Base-by-base conservation (phyloP, 2,113 vertebrate genomes). In the Hyperoodon ampullatus region DNA sequence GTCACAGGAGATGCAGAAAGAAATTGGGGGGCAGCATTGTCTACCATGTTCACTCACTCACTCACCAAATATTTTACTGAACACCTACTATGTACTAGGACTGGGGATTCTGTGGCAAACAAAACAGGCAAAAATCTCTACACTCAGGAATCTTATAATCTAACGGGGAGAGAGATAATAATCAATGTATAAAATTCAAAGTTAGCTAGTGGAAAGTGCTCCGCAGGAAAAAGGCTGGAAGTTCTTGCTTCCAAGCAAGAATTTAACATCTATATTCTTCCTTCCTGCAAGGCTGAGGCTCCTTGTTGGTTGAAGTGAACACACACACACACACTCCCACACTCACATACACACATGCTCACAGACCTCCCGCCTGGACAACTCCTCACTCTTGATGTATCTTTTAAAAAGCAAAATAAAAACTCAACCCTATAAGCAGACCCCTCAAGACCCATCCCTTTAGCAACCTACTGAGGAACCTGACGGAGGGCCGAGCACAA, bases 371-470 rank as follows among this genome's bases (percentile, higher is more conserved):
- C 42, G 24, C 42, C 71, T 58, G 44, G 28, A 77, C 35, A 74
- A 47, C 12, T 18, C 21, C 26, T 13, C 39, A 68, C 9, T 60
- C 26, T 55, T 53, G 74, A 87, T 4, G 4, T 10, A 70, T 14
- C 68, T 87, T 85, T 55, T 42, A 28, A 82, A 93, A 86, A 92
- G 30, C 30, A 35, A 94, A 88, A 63, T 11, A 72, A 65, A 80
- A 81, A 63, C 55, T 42, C 53, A 83, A 14, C 21, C 35, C 53
- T n/a, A 35, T 9, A 82, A 53, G 39, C 53, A 66, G 35, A n/a
- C 4, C 55, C 28, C 13, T 55, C 7, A 18, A 92, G 60, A 82
- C 18, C 24, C 9, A 4, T 3, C 42, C 35, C 68, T 39, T 42
- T 23, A 14, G 83, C 65, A 30, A 12, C 42, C 8, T 3, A 71